Conservation (phyloP, 2,888 invertebrate species). For the Drosophila picticornis region DNA sequence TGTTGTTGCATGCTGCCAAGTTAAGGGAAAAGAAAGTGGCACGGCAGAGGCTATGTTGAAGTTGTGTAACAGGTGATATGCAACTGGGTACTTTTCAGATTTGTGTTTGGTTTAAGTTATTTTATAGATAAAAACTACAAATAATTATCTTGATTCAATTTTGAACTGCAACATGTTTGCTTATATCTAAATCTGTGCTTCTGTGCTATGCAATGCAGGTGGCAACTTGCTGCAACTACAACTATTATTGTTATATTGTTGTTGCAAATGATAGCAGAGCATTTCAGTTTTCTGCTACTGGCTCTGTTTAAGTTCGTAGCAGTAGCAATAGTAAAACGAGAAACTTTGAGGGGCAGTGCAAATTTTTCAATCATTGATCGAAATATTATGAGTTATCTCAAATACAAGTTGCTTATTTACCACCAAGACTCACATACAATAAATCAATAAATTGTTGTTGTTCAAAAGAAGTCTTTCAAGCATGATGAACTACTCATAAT, state of each 20-base stretch:
- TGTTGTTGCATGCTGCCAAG: slow-evolving; percentile 2
- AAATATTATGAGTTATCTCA: neutral
- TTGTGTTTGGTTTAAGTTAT: neutral
- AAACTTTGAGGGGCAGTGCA: neutral
- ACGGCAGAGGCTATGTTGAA: neutral
- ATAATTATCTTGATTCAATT: neutral
- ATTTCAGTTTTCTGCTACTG: neutral
- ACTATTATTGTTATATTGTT: neutral
- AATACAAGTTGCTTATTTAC: neutral
- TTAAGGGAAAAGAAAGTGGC: neutral
- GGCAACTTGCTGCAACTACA: neutral
- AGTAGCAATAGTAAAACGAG: neutral
- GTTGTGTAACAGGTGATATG: neutral
- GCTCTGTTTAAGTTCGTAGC: neutral
- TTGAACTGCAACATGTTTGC: neutral
- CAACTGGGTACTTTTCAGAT: neutral
- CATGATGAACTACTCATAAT: neutral
- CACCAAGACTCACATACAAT: too few species aligned
- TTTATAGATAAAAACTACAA: neutral
- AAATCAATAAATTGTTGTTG: neutral
- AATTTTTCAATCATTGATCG: neutral
- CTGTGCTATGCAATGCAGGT: neutral
- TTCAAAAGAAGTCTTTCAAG: neutral
- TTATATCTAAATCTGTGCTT: neutral
- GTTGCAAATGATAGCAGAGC: neutral